Evolutionary conservation across 2,797 vertebrate genomes (phyloP), one percentile per base, ranked within the genome.

Genomic region (Hafferia zeledoni): DNA sequence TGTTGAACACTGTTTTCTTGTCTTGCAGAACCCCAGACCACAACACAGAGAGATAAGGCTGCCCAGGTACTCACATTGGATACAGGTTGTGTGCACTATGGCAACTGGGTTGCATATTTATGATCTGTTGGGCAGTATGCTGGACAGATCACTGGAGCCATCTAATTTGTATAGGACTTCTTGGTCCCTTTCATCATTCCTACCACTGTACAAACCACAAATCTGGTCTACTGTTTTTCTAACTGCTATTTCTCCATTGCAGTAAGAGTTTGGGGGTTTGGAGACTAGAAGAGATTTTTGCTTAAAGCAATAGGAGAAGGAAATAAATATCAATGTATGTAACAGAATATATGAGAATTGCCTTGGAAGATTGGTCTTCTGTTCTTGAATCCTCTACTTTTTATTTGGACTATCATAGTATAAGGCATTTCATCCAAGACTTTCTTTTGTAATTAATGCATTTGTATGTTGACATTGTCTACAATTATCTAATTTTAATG

Each of bases 21-120:
- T 44, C 37, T 55, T 47, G 55, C 22, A 23, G 24, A 67, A 12
- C 31, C 24, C 37, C 57, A 70, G 28, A 10, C 47, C 28, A 74
- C 35, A 19, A 13, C 7, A 12, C 0, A 0, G 28, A 57, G 63
- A 75, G 67, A 61, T 43, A 53, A 74, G 22, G 10, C 6, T 31
- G 13, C 15, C 31, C 20, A 37, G 10, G 4, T 18, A 5, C 15
- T 61, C 31, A 35, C 8, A 3, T 0, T 25, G 23, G 6, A 1
- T 49, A 13, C 3, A 11, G 0, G 1, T 31, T 25, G 18, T 30
- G 31, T 35, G 12, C n/a, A 10, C 52, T 20, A 0, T 16, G 30
- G 35, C 30, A 68, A 6, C 24, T 13, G 17, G 17, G 17, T 14
- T 50, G 7, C 2, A 5, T 31, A 10, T 64, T 52, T 64, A 24